Evolutionary conservation across 1,140 invertebrate genomes (phyloP), one percentile per base, ranked within the genome.

Genomic region (Zaprionus vittiger): DNA sequence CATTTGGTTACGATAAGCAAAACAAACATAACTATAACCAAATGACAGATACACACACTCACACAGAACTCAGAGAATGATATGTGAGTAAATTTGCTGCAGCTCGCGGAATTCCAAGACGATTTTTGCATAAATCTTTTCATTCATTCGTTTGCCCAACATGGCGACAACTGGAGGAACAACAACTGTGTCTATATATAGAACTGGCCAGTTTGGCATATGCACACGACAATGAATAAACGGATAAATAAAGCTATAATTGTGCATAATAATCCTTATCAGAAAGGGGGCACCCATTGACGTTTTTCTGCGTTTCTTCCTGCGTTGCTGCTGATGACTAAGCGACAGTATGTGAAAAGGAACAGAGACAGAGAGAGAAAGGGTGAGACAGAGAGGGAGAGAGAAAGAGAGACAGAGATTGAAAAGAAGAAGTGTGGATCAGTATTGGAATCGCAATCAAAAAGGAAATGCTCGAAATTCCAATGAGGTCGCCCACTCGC

Each of bases 81-180:
- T 31, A 24, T 59, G 41, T 57, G 31, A 57, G 38, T 55, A 73
- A 73, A 64, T 66, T 5, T 63, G 67, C 55, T 63, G 52, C 72
- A 69, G 47, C 63, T 28, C 22, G 31, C 47, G 47, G 37, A 44
- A 79, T 83, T 62, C 49, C 61, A 59, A 55, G 73, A 80, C 67
- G 71, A 54, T 72, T 80, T 86, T 89, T 89, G 84, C 81, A 87
- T 87, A 87, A 89, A 89, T 87, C 81, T 81, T 87, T 68, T 65
- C 77, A 61, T 80, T 76, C 66, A 64, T 70, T 70, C 41, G 20
- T 37, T 57, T 57, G 7, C 37, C 52, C 22, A 61, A 70, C 59
- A 69, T 56, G 72, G 66, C 57, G 28, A 57, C 65, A 69, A 60
- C 56, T 61, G 31, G 47, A 61, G 34, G 26, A 24, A 24, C 24